Percentiles rank a stretch among this genome's conserved stretches.
Evolutionary conservation across 2,888 invertebrate species (phyloP).

Genomic region (Lepidonotus clava): DNA sequence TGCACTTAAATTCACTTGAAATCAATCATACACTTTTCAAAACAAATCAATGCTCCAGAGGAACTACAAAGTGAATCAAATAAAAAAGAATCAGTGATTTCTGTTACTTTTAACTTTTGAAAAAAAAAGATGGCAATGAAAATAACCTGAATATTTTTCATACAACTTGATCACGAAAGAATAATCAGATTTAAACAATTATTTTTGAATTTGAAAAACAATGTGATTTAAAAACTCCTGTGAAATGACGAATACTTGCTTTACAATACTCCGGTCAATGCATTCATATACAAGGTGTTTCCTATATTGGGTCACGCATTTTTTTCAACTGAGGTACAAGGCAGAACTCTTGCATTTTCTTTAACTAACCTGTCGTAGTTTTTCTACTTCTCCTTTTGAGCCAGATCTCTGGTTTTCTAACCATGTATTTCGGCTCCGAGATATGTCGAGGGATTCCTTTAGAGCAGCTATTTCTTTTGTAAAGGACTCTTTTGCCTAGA

Average conservation of each 20-base stretch:
- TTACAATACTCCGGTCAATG: too few species aligned
- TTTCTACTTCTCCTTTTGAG: constrained; percentile 66
- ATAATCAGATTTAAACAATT: neutral
- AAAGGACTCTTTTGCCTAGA: constrained; percentile 57
- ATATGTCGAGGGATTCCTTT: constrained; percentile 59
- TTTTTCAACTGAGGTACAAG: neutral
- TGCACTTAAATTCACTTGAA: too few species aligned
- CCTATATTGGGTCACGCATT: neutral
- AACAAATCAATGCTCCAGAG: too few species aligned
- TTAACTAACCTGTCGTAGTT: constrained; percentile 66
- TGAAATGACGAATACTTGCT: neutral
- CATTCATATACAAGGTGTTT: neutral
- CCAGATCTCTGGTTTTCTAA: constrained; percentile 59
- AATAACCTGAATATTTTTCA: neutral
- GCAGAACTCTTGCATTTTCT: neutral
- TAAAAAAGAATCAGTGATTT: too few species aligned
- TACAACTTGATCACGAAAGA: neutral
- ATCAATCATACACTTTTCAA: too few species aligned
- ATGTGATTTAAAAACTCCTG: neutral
- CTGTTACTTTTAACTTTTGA: neutral
- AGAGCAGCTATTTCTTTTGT: constrained; percentile 59
- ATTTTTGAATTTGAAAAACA: neutral
- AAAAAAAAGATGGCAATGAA: neutral
- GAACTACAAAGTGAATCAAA: too few species aligned
- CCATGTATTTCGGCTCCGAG: constrained; percentile 57